These are phyloP conservation scores for Drosophila percnosoma DNA, from an alignment of 2,888 invertebrate genomes.

Conservation along the genomic window DNA sequence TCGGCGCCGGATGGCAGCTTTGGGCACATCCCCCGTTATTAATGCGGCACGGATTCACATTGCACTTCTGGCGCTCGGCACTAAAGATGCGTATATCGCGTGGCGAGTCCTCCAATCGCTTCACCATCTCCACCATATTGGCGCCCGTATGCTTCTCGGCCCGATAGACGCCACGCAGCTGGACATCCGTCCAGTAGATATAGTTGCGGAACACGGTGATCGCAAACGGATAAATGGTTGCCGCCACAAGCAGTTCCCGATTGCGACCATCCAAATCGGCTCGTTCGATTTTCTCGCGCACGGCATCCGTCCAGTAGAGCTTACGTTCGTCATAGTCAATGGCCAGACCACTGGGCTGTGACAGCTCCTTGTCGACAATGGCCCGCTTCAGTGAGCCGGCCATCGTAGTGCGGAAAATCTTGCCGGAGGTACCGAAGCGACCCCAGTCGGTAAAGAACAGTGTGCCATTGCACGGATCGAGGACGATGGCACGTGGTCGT, in stretches of 20 bases:
- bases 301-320: slow-evolving; percentile 99
- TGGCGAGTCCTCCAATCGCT: slow-evolving; percentile 96
- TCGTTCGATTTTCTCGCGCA: slow-evolving; percentile 97
- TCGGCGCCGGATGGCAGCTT: slow-evolving; percentile 95
- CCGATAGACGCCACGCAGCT: slow-evolving; percentile 96
- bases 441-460: slow-evolving; percentile 99
- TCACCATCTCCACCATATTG: slow-evolving; percentile 96
- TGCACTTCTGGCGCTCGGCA: slow-evolving; percentile 91
- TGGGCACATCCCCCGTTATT: slow-evolving; percentile 98
- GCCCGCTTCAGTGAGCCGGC: slow-evolving; percentile 96
- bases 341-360: slow-evolving; percentile 97
- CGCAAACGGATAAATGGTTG: slow-evolving; percentile 97
- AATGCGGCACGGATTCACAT: slow-evolving; percentile 92
- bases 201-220: slow-evolving; percentile 95
- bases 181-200: slow-evolving; percentile 98
- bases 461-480: slow-evolving; percentile 98
- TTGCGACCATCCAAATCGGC: slow-evolving; percentile 94
- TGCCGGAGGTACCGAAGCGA: slow-evolving; percentile 95
- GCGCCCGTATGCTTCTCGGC: slow-evolving; percentile 99
- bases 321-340: slow-evolving; percentile 97
- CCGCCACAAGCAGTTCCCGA: slow-evolving; percentile 93
- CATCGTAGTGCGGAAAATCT: slow-evolving; percentile 98
- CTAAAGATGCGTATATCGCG: slow-evolving; percentile 96
- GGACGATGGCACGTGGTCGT: slow-evolving; percentile 96
- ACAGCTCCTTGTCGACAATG: slow-evolving; percentile 94